These are phyloP conservation scores for Lemur catta DNA, from an alignment of 2,797 vertebrate genomes.

Conservation along the genomic window DNA sequence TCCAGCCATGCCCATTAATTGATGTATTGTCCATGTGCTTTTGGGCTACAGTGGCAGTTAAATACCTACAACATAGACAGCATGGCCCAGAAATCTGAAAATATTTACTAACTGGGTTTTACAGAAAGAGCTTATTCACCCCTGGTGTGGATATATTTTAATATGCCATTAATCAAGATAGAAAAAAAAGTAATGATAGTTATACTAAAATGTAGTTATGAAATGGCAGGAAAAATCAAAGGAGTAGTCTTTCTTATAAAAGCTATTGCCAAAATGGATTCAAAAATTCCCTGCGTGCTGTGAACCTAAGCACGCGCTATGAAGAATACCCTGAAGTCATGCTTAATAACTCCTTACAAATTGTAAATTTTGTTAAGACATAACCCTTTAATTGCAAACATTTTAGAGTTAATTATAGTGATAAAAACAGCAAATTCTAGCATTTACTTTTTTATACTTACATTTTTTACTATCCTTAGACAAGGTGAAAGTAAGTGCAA, in stretches of 20 bases:
- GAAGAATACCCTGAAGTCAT: background rate
- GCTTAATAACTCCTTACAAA: background rate
- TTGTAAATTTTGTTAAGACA: background rate
- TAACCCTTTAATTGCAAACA: background rate
- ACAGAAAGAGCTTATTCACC: background rate
- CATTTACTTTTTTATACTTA: background rate
- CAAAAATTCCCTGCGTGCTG: background rate
- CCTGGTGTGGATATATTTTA: background rate
- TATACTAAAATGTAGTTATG: background rate
- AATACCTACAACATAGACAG: background rate
- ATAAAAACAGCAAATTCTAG: background rate
- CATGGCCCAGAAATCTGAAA: background rate
- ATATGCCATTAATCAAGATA: background rate
- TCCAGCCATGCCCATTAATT: background rate
- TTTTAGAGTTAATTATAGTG: background rate
- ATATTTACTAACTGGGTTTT: background rate
- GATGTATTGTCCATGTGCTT: background rate
- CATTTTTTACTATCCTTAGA: background rate
- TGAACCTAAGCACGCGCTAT: background rate
- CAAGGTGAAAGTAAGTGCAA: background rate
- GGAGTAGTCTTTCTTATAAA: background rate
- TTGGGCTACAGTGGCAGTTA: background rate
- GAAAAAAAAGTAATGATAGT: background rate
- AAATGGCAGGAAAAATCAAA: background rate
- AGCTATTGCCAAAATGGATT: background rate